Percentiles rank a stretch among this genome's conserved stretches.
Evolutionary conservation across 1,140 invertebrate species (phyloP).

Genomic region (Carposina sasakii): DNA sequence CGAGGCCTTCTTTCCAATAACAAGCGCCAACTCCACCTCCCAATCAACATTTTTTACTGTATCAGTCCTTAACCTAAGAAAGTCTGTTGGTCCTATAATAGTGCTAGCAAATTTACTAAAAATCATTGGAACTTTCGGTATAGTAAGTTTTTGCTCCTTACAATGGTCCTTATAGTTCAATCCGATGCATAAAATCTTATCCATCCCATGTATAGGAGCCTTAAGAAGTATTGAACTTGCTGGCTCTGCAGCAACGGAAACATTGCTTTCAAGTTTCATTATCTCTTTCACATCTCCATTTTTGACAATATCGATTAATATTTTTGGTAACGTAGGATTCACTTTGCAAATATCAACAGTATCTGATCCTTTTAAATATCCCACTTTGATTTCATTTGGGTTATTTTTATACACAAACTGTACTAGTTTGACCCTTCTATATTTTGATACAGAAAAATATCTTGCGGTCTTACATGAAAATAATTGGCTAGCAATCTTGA

Average conservation of each 20-base stretch:
- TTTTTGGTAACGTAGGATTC: no score
- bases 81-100: slow-evolving; percentile 82
- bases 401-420: no score
- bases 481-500: no score
- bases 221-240: no score
- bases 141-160: slow-evolving; percentile 73
- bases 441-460: no score
- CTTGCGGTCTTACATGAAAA: no score
- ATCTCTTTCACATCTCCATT: no score
- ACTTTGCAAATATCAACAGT: no score
- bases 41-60: slow-evolving; percentile 76
- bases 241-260: neutral
- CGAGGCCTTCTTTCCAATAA: slow-evolving; percentile 85
- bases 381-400: no score
- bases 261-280: slow-evolving; percentile 9
- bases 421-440: no score
- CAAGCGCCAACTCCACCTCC: slow-evolving; percentile 88
- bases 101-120: slow-evolving; percentile 80
- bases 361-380: no score
- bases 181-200: slow-evolving; percentile 78
- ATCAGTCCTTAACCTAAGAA: slow-evolving; percentile 61
- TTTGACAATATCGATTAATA: no score
- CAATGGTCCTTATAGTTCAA: slow-evolving; percentile 78
- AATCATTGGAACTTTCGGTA: slow-evolving; percentile 75
- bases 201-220: slow-evolving; percentile 72